These are phyloP conservation scores for Dicerorhinus sumatrensis DNA, from an alignment of 2,113 vertebrate genomes.

Conservation along the genomic window DNA sequence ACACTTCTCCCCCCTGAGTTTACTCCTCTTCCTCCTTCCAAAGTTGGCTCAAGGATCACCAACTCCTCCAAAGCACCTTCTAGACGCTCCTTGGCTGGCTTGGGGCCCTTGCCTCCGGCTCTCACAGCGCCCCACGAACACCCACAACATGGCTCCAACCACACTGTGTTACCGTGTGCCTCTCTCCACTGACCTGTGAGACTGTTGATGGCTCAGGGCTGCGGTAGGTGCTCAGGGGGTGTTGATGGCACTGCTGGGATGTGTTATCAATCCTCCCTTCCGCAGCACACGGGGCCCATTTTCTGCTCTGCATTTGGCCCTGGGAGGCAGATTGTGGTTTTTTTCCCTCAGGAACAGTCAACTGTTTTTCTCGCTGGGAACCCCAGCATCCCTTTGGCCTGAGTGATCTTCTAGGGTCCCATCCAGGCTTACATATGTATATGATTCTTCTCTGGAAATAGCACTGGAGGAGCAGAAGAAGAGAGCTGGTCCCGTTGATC, in stretches of 20 bases:
- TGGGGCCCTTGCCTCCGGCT: not conserved
- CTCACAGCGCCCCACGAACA: fast-evolving
- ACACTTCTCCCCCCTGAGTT: not conserved
- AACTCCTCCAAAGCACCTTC: not conserved
- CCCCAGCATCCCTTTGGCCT: not conserved
- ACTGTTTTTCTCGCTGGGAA: not conserved
- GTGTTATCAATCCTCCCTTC: not conserved
- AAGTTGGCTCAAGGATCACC: not conserved
- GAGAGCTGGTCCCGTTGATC: not conserved
- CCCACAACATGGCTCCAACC: fast-evolving
- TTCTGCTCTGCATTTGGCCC: not conserved
- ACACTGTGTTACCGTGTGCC: too few species aligned
- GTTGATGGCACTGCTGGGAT: not conserved
- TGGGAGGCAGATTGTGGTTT: not conserved
- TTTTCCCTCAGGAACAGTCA: not conserved
- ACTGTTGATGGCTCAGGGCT: not conserved
- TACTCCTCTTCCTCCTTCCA: not conserved
- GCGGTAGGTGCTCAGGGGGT: not conserved
- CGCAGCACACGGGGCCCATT: fast-evolving
- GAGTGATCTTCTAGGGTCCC: not conserved
- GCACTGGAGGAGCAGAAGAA: not conserved
- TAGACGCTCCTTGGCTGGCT: not conserved
- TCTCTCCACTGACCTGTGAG: not conserved
- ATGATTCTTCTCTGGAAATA: not conserved
- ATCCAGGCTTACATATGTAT: not conserved